Conservation (phyloP, 1,140 invertebrate species). For the Drosophila teissieri region DNA sequence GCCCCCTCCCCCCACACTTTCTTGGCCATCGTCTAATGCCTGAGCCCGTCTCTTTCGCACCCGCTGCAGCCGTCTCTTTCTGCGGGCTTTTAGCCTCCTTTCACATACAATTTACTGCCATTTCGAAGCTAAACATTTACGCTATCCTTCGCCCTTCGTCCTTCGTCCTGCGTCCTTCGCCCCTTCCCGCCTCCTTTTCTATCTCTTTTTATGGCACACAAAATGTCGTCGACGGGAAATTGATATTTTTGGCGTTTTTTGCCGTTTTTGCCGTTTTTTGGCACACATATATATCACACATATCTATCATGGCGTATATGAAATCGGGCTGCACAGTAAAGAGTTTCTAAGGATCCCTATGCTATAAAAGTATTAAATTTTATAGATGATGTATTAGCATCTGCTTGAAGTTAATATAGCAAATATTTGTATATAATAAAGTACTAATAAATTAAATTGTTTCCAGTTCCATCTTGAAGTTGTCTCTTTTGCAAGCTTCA, state of each 20-base stretch:
- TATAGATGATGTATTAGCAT: too few species aligned
- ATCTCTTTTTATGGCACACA: slow-evolving; percentile 58
- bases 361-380: too few species aligned
- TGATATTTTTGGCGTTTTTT: slow-evolving; percentile 71
- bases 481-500: neutral
- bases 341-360: too few species aligned
- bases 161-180: too few species aligned
- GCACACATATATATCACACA: too few species aligned
- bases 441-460: too few species aligned
- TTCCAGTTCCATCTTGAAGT: neutral
- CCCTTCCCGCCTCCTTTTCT: too few species aligned
- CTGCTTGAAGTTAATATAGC: too few species aligned
- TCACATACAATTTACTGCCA: slow-evolving; percentile 82
- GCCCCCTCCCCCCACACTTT: slow-evolving; percentile 7
- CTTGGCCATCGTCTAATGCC: slow-evolving; percentile 10
- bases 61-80: slow-evolving; percentile 11
- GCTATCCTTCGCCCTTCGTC: slow-evolving; percentile 3
- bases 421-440: too few species aligned
- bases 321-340: neutral
- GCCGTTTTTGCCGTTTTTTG: slow-evolving; percentile 64
- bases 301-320: slow-evolving; percentile 6
- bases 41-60: slow-evolving; percentile 7
- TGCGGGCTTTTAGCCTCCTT: slow-evolving; percentile 78
- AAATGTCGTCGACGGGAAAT: slow-evolving; percentile 78
- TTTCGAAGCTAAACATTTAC: slow-evolving; percentile 79